Base-by-base conservation (phyloP, 2,797 vertebrate species). In the Scolopax bukidnonensis region DNA sequence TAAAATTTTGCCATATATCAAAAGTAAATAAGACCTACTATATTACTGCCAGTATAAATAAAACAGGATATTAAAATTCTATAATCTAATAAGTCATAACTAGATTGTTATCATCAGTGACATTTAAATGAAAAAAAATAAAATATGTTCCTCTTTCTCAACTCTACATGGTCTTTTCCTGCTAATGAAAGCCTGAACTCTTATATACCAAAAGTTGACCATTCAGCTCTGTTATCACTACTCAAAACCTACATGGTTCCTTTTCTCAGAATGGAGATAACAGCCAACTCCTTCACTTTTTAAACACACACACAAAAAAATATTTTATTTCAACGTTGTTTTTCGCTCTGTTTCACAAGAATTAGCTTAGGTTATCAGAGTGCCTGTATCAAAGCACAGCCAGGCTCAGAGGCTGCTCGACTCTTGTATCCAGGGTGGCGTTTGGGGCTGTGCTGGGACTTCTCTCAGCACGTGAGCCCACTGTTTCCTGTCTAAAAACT, bases 401-500 rank as follows among this genome's bases (percentile, higher is more conserved):
- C 73, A 57, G 32, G 20, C 38, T 61, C 15, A 14, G 45, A 61
- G 48, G 13, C 18, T 20, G 18, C 19, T 36, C 8, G 36, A 20
- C 18, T 48, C 15, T 53, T 40, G 48, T 36, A 17, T 14, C n/a
- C 13, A 7, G 2, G 8, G 3, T 59, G 53, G 64, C 57, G 27
- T 30, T 11, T 36, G 57, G n/a, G 33, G 36, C 50, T 6, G 6
- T 3, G 59, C 54, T 50, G 25, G 16, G 48, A 28, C 61, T 74
- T 40, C 79, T 28, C 48, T 16, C 65, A 47, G 36, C 25, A 93
- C 0, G 0, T 5, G 32, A 71, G n/a, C 25, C 3, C 6, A 13
- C 33, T 4, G 43, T 28, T 88, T 95, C 90, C 93, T 54, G 38
- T 10, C 80, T 75, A 47, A 56, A 78, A 89, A 27, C 56, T 9